Evolutionary conservation across 2,113 vertebrate genomes (phyloP).

Genomic region (Lampris incognitus): DNA sequence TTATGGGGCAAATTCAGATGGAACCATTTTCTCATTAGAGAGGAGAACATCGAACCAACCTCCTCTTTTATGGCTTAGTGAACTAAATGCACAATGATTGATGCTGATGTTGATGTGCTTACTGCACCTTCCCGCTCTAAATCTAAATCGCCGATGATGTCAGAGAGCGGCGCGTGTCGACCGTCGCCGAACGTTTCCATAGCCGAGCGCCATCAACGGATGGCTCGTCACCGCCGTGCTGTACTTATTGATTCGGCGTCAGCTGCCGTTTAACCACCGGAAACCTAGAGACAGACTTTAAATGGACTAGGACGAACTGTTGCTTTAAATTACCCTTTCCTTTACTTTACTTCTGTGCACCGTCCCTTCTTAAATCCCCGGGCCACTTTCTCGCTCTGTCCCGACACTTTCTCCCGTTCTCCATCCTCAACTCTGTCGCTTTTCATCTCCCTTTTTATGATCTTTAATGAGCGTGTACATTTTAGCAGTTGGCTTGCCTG

Average conservation of each 20-base stretch:
- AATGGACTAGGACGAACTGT: slow-evolving; percentile 29
- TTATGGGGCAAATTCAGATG: slow-evolving; percentile 71
- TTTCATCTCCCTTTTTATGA: neutral
- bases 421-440: neutral
- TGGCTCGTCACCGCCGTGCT: slow-evolving; percentile 39
- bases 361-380: neutral
- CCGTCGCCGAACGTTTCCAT: slow-evolving; percentile 32
- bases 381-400: neutral
- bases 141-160: slow-evolving; percentile 70
- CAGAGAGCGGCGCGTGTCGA: slow-evolving; percentile 21
- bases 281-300: slow-evolving; percentile 24
- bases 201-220: slow-evolving; percentile 41
- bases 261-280: slow-evolving; percentile 51
- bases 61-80: slow-evolving; percentile 59
- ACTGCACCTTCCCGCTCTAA: slow-evolving; percentile 43
- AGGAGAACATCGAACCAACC: slow-evolving; percentile 65
- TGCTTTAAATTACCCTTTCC: neutral
- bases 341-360: neutral
- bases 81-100: slow-evolving; percentile 72
- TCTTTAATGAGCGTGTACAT: too few species aligned
- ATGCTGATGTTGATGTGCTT: slow-evolving; percentile 67
- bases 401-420: neutral
- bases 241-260: slow-evolving; percentile 55
- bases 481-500: neutral
- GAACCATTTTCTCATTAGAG: slow-evolving; percentile 75